Evolutionary conservation across 2,113 vertebrate species (phyloP).

Genomic region (Chelonoidis abingdonii): DNA sequence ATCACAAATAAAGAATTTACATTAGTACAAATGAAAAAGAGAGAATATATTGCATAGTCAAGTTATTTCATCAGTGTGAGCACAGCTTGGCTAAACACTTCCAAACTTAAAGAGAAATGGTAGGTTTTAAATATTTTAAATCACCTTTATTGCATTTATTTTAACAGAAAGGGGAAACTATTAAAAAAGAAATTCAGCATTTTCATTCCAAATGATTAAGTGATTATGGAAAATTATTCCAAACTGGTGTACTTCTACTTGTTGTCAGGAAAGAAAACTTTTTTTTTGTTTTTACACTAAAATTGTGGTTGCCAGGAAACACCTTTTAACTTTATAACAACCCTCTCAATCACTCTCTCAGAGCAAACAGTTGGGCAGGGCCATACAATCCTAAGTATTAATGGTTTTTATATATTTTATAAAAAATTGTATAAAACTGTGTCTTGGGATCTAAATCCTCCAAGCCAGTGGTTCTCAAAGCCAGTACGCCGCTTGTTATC

Average conservation of each 20-base stretch:
- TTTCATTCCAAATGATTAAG: background rate
- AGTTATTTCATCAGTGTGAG: background rate
- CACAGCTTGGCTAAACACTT: background rate
- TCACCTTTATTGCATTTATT: background rate
- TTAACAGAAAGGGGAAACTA: background rate
- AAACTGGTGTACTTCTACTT: background rate
- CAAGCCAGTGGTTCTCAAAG: background rate
- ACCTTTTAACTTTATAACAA: background rate
- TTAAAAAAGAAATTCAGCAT: background rate
- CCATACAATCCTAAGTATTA: background rate
- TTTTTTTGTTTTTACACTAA: background rate
- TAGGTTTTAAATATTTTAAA: background rate
- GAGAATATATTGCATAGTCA: background rate
- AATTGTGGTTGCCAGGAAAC: background rate
- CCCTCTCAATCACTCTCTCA: background rate
- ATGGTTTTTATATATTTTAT: background rate
- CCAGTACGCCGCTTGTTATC: no score
- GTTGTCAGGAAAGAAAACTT: background rate
- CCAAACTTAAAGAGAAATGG: background rate
- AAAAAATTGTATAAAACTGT: background rate
- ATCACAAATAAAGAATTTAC: background rate
- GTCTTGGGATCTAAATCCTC: background rate
- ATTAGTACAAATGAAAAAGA: constrained; percentile 16
- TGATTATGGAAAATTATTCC: background rate
- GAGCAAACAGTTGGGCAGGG: background rate